These are phyloP conservation scores for Aradophagus sp. DNA, from an alignment of 1,140 invertebrate species.

Conservation along the genomic window DNA sequence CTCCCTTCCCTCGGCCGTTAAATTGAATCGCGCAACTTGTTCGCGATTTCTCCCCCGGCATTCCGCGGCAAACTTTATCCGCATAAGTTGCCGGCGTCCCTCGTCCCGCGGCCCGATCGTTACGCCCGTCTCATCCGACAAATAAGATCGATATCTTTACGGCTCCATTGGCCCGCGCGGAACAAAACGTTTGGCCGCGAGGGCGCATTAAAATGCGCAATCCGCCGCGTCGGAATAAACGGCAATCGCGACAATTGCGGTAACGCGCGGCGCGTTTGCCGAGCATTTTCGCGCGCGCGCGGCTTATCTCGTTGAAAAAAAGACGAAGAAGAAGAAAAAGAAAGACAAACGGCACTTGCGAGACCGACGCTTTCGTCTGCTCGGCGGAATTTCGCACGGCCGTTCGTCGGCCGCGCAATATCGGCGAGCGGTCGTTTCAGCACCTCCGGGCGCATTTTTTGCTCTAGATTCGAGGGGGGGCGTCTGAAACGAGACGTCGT, in stretches of 20 bases:
- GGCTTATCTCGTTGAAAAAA: constrained; percentile 25
- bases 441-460: constrained; percentile 29
- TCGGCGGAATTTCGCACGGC: too few species aligned
- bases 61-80: too few species aligned
- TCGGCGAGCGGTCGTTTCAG: constrained; percentile 9
- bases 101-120: too few species aligned
- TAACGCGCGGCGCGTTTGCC: constrained; percentile 32
- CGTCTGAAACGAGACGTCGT: constrained; percentile 27
- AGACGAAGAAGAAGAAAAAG: background rate
- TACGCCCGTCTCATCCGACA: constrained; percentile 11
- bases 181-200: constrained; percentile 14
- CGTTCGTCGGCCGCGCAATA: constrained; percentile 8
- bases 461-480: background rate
- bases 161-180: background rate
- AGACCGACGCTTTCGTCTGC: constrained; percentile 22
- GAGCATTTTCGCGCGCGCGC: constrained; percentile 13
- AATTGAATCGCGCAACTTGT: too few species aligned
- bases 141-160: constrained; percentile 39
- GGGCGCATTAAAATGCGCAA: constrained; percentile 29
- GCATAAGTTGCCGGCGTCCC: too few species aligned
- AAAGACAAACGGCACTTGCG: constrained; percentile 13
- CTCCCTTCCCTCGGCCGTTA: too few species aligned
- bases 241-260: constrained; percentile 28
- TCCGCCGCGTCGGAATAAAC: constrained; percentile 1
- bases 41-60: too few species aligned